A percentile compares a stretch with the other conserved stretches of the same genome.
Evolutionary conservation across 2,888 invertebrate genomes (phyloP).

Genomic region (Sericinus montela): DNA sequence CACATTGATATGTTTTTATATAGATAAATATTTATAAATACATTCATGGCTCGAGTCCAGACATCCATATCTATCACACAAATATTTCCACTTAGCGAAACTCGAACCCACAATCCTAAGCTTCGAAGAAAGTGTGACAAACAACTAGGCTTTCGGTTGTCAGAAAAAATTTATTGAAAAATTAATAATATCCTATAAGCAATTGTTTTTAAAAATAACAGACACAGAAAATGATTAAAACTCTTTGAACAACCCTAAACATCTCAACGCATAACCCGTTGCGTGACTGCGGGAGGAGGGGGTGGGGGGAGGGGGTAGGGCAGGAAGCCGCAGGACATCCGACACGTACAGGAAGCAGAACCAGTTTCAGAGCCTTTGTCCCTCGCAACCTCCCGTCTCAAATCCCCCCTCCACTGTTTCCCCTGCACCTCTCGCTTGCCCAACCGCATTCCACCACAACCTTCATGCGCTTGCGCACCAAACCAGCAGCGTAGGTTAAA

Average conservation of each 20-base stretch:
- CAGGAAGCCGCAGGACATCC: constrained; percentile 80
- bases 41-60: no score
- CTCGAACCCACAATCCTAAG: no score
- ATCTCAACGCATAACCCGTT: constrained; percentile 41
- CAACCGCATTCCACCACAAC: constrained; percentile 69
- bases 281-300: constrained; percentile 32
- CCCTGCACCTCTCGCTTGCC: constrained; percentile 36
- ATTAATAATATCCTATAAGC: no score
- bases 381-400: constrained; percentile 53
- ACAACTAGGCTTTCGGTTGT: no score
- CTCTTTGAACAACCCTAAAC: constrained; percentile 41
- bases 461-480: constrained; percentile 62
- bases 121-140: no score
- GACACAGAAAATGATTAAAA: background rate
- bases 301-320: constrained; percentile 46
- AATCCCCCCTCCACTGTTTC: constrained; percentile 34
- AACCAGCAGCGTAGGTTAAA: constrained; percentile 25
- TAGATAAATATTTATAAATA: no score
- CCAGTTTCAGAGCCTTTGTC: constrained; percentile 75
- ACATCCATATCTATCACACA: no score
- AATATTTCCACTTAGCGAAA: no score
- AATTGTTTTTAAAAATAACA: no score
- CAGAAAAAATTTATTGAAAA: no score
- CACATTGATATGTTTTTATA: no score
- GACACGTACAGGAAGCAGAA: constrained; percentile 79